Evolutionary conservation across 2,797 vertebrate genomes (phyloP).

Genomic region (Telmatherina bonti): DNA sequence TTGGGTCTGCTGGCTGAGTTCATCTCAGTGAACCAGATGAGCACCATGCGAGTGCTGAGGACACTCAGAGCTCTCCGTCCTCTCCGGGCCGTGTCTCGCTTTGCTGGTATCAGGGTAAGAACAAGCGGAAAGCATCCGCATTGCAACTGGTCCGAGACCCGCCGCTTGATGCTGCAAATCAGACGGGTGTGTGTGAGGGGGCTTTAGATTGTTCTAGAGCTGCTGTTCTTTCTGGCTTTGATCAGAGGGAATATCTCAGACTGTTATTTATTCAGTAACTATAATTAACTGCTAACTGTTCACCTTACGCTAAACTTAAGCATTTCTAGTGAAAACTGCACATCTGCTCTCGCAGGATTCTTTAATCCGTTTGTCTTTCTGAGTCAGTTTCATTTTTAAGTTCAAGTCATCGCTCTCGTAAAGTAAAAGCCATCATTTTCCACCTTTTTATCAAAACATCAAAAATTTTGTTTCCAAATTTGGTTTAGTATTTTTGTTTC

Average conservation of each 20-base stretch:
- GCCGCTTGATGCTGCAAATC: neutral
- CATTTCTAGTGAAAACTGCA: too few relatives aligned
- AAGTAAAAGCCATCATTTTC: too few relatives aligned
- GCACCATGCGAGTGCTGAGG: slow-evolving; percentile 86
- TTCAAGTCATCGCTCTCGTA: too few relatives aligned
- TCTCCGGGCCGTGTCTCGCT: slow-evolving; percentile 89
- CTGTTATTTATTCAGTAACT: neutral
- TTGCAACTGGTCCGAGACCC: neutral
- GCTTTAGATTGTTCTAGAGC: slow-evolving; percentile 25
- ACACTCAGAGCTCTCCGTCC: slow-evolving; percentile 90
- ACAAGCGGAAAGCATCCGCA: neutral
- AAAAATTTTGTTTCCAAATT: too few relatives aligned
- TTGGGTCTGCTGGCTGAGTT: slow-evolving; percentile 76
- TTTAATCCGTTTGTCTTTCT: too few relatives aligned
- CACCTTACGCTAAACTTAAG: too few relatives aligned
- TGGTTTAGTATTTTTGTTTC: too few relatives aligned
- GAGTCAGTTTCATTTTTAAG: too few relatives aligned
- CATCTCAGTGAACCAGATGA: slow-evolving; percentile 75
- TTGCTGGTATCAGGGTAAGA: slow-evolving; percentile 95
- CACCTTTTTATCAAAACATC: too few relatives aligned
- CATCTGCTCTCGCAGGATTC: too few relatives aligned
- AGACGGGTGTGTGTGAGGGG: neutral
- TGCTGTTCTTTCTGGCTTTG: slow-evolving; percentile 11
- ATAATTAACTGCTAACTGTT: too few relatives aligned
- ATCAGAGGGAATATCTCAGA: slow-evolving; percentile 8